These are phyloP conservation scores for rabbit (Oryctolagus cuniculus) DNA, from an alignment of 2,113 vertebrate genomes.

Conservation along the genomic window mOryCun1.1 NC_091437.1:30218501-30219000, in stretches of 20 bases:
- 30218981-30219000: neutral
- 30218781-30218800: neutral
- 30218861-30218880: neutral
- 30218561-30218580: no score
- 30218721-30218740: no score
- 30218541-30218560: no score
- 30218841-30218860: neutral
- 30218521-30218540: no score
- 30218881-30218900: neutral
- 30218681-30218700: no score
- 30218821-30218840: neutral
- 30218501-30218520: no score
- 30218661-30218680: no score
- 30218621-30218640: no score
- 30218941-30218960: neutral
- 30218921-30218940: neutral
- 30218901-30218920: slow-evolving; percentile 33
- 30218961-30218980: neutral
- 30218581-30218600: no score
- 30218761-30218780: neutral
- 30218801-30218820: neutral
- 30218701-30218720: no score
- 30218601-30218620: no score
- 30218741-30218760: neutral
- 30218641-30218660: no score